Base-by-base conservation (phyloP, 2,888 invertebrate genomes). In the Epinotia brunnichana region DNA sequence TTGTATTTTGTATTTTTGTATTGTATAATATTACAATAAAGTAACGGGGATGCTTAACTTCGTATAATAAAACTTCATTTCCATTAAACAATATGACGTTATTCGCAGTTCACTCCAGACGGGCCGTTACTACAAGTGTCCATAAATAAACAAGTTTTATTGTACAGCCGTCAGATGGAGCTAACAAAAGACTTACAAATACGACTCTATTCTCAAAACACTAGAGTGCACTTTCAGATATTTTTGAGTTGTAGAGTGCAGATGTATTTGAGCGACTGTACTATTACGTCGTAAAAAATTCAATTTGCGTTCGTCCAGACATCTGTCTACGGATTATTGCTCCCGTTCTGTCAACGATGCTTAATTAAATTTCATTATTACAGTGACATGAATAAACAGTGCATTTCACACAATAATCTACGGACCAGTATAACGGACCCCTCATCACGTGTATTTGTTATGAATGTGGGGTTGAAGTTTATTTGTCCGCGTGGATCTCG, bases 201-300 rank as follows among this genome's bases (percentile, higher is more conserved):
- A 4, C 48, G 48, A n/a, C n/a, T 48, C 48, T 48, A 48, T n/a
- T 48, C 7, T 13, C 48, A 48, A 48, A 5, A 5, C 15, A 7
- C 0, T 48, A 48, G 48, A 48, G 48, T 48, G 15, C 7, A n/a
- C 48, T 7, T 48, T 48, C n/a, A 48, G 48, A 48, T 48, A 48
- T n/a, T 48, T 48, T 48, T 48, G 9, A 35, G 35, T 9, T 35
- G 35, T 35, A 35, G 9, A 35, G 48, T 48, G 7, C 48, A 48
- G 48, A 48, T n/a, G n/a, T 48, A n/a, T 44, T 44, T 44, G 44
- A 44, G 15, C 44, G 44, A 44, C 4, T 44, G 44, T 76, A 74
- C 79, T 80, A 84, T 83, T 80, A 81, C 80, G 70, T 82, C 84
- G 81, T 85, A 87, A 86, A 86, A 83, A 83, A 83, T 70, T 80